Evolutionary conservation across 2,888 invertebrate genomes (phyloP).

Genomic region (Lepidochrysops patricia): DNA sequence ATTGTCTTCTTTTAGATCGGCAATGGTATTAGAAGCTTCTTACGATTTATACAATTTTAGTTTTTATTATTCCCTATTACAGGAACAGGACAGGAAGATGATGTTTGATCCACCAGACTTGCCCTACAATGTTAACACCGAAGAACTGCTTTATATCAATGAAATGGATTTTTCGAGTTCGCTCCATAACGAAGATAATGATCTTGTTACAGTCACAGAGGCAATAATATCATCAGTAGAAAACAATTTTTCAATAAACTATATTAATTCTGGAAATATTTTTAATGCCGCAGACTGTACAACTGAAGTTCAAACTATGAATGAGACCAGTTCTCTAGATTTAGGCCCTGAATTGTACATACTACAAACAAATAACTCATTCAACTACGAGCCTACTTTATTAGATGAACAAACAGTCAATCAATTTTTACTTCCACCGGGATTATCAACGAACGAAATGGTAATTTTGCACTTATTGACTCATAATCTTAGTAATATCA

Average conservation of each 20-base stretch:
- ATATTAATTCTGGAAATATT: constrained; percentile 45
- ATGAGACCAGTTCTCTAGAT: neutral
- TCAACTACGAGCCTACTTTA: constrained; percentile 53
- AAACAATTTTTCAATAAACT: constrained; percentile 43
- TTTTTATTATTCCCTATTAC: constrained; percentile 21
- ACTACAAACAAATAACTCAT: constrained; percentile 44
- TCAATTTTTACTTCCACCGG: constrained; percentile 56
- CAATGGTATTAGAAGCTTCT: too few relatives aligned
- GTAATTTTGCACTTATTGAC: constrained; percentile 25
- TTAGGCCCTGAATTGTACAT: constrained; percentile 38
- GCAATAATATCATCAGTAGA: constrained; percentile 38
- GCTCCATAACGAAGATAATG: constrained; percentile 25
- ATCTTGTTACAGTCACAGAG: constrained; percentile 32
- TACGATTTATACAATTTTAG: neutral
- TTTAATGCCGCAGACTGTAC: constrained; percentile 42
- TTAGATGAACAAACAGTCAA: constrained; percentile 63
- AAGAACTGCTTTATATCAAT: constrained; percentile 45
- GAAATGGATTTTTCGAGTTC: constrained; percentile 26
- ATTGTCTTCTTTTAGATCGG: too few relatives aligned
- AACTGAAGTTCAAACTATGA: constrained; percentile 4
- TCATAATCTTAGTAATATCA: too few relatives aligned
- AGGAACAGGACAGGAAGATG: constrained; percentile 39
- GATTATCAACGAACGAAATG: constrained; percentile 37
- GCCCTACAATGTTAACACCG: constrained; percentile 46
- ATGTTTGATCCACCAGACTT: constrained; percentile 69